Percentiles rank a stretch among this genome's conserved stretches.
Evolutionary conservation across 2,888 invertebrate genomes (phyloP).

Genomic region (Leucophenga montana): DNA sequence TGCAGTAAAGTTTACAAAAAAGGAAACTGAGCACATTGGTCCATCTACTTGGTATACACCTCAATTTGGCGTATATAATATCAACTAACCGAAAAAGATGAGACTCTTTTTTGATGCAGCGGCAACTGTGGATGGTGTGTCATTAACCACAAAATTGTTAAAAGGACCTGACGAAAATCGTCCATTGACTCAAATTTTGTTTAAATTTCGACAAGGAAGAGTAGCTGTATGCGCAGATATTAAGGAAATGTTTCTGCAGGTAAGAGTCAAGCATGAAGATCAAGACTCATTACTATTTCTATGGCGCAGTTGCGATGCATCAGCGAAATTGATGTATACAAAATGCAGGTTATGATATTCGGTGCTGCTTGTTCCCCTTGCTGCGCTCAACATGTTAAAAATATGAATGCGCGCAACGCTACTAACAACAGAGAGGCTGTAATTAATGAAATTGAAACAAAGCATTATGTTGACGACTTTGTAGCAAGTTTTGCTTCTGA

Average conservation of each 20-base stretch:
- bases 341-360: too few relatives aligned
- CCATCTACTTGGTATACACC: constrained; percentile 16
- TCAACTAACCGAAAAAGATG: background rate
- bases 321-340: too few relatives aligned
- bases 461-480: constrained; percentile 28
- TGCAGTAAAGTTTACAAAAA: background rate
- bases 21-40: background rate
- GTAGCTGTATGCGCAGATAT: constrained; percentile 6
- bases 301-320: too few relatives aligned
- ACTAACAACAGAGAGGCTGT: constrained; percentile 11
- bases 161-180: constrained; percentile 30
- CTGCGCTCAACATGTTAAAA: too few relatives aligned
- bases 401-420: too few relatives aligned
- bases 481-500: constrained; percentile 20
- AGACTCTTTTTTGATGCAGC: background rate
- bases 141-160: constrained; percentile 17
- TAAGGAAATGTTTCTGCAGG: background rate
- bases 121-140: background rate
- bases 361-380: too few relatives aligned
- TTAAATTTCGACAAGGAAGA: constrained; percentile 21
- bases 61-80: background rate
- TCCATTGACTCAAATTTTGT: constrained; percentile 14
- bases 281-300: too few relatives aligned
- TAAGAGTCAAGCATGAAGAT: background rate
- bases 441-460: constrained; percentile 9